Base-by-base conservation (phyloP, 2,797 vertebrate species). In the Pseudochirops cupreus region DNA sequence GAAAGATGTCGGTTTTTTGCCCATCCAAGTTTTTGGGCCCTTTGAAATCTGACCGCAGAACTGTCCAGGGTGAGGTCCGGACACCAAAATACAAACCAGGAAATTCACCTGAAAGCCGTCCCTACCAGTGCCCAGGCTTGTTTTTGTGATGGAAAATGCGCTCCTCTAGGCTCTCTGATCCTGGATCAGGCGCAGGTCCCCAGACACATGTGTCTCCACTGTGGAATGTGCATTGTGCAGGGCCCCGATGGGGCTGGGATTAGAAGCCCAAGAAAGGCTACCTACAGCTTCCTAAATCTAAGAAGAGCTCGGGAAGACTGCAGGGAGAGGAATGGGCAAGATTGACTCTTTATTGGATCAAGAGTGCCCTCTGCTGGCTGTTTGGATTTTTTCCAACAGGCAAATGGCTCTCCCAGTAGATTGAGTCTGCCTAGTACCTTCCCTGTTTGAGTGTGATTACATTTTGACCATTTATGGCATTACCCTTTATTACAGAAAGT, bases 321-420 rank as follows among this genome's bases (percentile, higher is more conserved):
- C 28, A 18, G 50, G 28, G 24, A 54, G 53, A 52, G 24, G 21
- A 9, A 74, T 46, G 18, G 14, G 62, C 62, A 33, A 33, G 5
- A 13, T 0, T 7, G 39, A 50, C 26, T 50, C 74, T 98, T 98
- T 56, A 57, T 96, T 96, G 97, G 97, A 97, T 94, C 91, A 92
- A 98, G 98, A 93, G 98, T 98, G 97, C 98, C 98, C 98, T 98
- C 98, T 98, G 94, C 98, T 98, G 98, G 98, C 93, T 87, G 91
- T 94, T 89, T 93, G 96, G 94, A 97, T 82, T 16, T 0, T 91
- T 54, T 39, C 21, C 18, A 46, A 2, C 7, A 2, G 74, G 18
- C 39, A 82, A 46, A 3, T n/a, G 33, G 18, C 31, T 33, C n/a
- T 50, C 39, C 21, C 6, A 12, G 39, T 12, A 82, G 21, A 26